phyloP scores from a whole-genome alignment of 2,113 vertebrate species.

The Harpagus bidentatus region DNA sequence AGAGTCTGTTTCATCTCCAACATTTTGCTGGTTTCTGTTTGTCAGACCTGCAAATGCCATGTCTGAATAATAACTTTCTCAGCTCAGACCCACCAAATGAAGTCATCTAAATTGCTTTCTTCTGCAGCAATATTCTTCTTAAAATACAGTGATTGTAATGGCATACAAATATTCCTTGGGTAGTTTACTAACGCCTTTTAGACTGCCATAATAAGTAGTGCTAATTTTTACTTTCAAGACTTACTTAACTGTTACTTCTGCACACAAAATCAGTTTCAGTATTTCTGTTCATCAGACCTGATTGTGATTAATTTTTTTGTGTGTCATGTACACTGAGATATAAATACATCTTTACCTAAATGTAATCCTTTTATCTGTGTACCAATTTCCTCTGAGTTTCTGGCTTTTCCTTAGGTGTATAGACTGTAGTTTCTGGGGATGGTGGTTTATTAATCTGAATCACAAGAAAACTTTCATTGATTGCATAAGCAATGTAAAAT shows the following conservation, averaged over 20 bases:
- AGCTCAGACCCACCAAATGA: background rate
- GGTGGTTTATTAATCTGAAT: background rate
- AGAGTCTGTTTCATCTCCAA: slow-evolving; percentile 2
- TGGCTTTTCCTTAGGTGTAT: background rate
- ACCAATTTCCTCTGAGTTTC: background rate
- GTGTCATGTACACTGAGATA: background rate
- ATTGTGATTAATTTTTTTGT: background rate
- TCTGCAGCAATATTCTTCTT: background rate
- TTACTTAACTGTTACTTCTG: background rate
- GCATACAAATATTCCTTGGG: background rate
- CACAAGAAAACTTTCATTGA: background rate
- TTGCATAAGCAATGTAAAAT: background rate
- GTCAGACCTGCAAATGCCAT: background rate
- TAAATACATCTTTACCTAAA: background rate
- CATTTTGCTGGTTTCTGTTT: slow-evolving; percentile 24
- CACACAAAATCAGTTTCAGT: background rate
- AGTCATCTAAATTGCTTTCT: background rate
- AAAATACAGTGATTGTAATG: background rate
- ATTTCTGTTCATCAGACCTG: background rate
- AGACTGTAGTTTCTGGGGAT: background rate
- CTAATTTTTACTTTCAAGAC: background rate
- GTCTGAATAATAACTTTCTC: background rate
- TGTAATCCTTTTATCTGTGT: background rate
- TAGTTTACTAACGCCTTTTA: background rate
- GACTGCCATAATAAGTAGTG: background rate